These are phyloP conservation scores for Labia minor DNA, from an alignment of 2,888 invertebrate genomes.

Conservation along the genomic window DNA sequence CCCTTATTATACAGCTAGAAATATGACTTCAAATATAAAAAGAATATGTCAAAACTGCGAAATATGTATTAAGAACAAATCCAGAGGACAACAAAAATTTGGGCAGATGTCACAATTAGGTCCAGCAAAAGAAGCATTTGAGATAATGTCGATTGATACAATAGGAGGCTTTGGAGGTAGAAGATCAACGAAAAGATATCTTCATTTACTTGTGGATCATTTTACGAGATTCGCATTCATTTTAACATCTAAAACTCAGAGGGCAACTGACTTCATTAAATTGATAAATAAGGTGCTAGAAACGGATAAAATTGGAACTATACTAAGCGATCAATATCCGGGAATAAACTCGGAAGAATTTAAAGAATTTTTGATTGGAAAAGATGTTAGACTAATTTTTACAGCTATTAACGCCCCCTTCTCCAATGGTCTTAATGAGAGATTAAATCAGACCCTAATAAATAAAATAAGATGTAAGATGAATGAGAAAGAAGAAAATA, in stretches of 20 bases:
- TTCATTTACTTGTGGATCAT: slow-evolving; percentile 29
- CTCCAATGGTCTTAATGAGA: neutral
- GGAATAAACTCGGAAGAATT: slow-evolving; percentile 29
- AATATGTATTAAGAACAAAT: slow-evolving; percentile 30
- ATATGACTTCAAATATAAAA: slow-evolving; percentile 26
- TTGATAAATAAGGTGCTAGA: slow-evolving; percentile 24
- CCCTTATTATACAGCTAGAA: slow-evolving; percentile 24
- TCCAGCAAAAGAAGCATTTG: slow-evolving; percentile 29
- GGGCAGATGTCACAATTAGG: slow-evolving; percentile 29
- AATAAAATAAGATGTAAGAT: slow-evolving; percentile 20
- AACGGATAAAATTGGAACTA: slow-evolving; percentile 22
- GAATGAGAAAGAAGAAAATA: slow-evolving; percentile 24
- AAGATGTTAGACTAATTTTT: slow-evolving; percentile 26
- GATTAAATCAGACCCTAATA: neutral
- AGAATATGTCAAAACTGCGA: slow-evolving; percentile 26
- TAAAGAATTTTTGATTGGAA: slow-evolving; percentile 27
- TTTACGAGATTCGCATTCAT: slow-evolving; percentile 29
- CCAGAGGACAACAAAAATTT: slow-evolving; percentile 27
- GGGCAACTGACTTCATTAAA: slow-evolving; percentile 29
- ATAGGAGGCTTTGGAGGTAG: slow-evolving; percentile 30
- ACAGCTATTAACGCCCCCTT: slow-evolving; percentile 27
- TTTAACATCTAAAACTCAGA: slow-evolving; percentile 29
- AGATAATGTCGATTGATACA: slow-evolving; percentile 31
- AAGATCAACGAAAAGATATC: slow-evolving; percentile 30
- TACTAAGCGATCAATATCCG: slow-evolving; percentile 29